A percentile compares a stretch with the other conserved stretches of the same genome.
Conservation (phyloP, 2,888 invertebrate genomes). For the Drosophila neoperkinsi region DNA sequence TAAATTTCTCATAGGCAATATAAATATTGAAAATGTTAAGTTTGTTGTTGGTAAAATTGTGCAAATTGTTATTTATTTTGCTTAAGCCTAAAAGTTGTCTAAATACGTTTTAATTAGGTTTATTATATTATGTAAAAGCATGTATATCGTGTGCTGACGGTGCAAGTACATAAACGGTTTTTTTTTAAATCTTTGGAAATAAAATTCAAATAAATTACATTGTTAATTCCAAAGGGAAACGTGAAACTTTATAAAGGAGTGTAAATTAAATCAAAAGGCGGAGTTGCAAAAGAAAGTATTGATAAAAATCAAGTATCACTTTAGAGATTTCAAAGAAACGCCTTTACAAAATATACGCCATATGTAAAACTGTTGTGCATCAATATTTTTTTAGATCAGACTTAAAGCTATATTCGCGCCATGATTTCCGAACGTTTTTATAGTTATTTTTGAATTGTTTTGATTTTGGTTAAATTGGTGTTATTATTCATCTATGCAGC, state of each 20-base stretch:
- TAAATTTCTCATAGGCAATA: constrained; percentile 59
- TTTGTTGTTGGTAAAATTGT: constrained; percentile 69
- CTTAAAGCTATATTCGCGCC: constrained; percentile 55
- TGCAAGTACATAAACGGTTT: constrained; percentile 1
- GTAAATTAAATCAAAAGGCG: not conserved
- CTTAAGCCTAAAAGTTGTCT: constrained; percentile 57
- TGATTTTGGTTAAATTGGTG: constrained; percentile 62
- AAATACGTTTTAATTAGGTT: constrained; percentile 32
- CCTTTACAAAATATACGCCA: not conserved
- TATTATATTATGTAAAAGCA: not conserved
- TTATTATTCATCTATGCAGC: constrained; percentile 25
- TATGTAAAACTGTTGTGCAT: constrained; percentile 33
- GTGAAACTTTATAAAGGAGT: not conserved
- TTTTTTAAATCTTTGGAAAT: not conserved
- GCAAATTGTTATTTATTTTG: constrained; percentile 61
- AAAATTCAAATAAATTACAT: not conserved
- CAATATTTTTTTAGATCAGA: constrained; percentile 38
- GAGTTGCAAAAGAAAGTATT: not conserved
- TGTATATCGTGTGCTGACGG: constrained; percentile 40
- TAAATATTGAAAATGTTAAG: constrained; percentile 71
- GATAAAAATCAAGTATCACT: not conserved
- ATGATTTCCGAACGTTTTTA: constrained; percentile 23
- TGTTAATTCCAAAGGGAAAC: not conserved
- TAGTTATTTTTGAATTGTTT: constrained; percentile 34
- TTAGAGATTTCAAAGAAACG: not conserved